phyloP scores from a whole-genome alignment of 1,140 invertebrate genomes.

The Nomia melanderi region DNA sequence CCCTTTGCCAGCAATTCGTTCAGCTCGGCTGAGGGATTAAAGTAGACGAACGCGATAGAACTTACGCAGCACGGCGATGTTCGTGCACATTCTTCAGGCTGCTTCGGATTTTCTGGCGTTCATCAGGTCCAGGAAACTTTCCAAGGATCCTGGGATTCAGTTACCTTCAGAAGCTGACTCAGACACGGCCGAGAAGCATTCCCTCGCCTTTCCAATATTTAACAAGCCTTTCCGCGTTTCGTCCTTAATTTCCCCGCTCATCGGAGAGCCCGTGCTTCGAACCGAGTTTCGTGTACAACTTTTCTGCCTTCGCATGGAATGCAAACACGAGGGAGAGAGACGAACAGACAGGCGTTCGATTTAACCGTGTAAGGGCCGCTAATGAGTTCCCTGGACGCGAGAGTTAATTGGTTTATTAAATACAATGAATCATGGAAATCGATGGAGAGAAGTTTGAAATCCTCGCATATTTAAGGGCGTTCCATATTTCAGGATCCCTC shows the following conservation, averaged over 20 bases:
- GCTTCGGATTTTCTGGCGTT: not conserved
- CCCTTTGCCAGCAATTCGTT: not conserved
- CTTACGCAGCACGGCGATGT: not conserved
- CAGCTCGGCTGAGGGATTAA: not conserved
- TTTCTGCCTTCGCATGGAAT: not conserved
- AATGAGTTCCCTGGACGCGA: too few species aligned
- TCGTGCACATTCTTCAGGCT: not conserved
- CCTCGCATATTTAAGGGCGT: too few species aligned
- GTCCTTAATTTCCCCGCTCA: not conserved
- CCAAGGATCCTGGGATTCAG: not conserved
- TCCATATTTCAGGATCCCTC: too few species aligned
- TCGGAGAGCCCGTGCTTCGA: not conserved
- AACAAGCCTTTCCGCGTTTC: not conserved
- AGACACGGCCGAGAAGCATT: not conserved
- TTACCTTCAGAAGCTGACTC: not conserved
- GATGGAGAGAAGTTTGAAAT: too few species aligned
- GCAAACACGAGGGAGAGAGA: too few species aligned
- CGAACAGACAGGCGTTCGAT: too few species aligned
- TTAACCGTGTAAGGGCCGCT: too few species aligned
- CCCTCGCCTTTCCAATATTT: not conserved
- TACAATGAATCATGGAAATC: too few species aligned
- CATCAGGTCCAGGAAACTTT: not conserved
- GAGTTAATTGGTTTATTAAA: too few species aligned
- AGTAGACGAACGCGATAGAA: not conserved
- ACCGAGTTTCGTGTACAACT: not conserved